These are phyloP conservation scores for Dendroctonus valens DNA, from an alignment of 1,140 invertebrate genomes.

Conservation along the genomic window DNA sequence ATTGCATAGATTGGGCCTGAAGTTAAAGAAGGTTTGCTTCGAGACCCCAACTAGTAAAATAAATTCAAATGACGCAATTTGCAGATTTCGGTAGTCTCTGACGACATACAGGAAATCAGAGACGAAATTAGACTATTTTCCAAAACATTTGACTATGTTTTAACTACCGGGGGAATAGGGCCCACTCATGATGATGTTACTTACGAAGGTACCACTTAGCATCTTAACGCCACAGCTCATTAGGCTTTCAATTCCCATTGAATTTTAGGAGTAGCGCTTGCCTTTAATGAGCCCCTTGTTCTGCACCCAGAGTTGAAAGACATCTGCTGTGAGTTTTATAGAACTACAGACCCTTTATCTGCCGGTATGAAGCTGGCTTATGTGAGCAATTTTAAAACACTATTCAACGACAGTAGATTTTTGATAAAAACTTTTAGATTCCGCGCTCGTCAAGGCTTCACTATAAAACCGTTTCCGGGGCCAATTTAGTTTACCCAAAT, in stretches of 20 bases:
- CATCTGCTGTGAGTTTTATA: slow-evolving; percentile 57
- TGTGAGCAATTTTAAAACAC: slow-evolving; percentile 26
- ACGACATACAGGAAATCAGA: slow-evolving; percentile 69
- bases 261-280: slow-evolving; percentile 61
- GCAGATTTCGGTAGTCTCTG: slow-evolving; percentile 69
- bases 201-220: slow-evolving; percentile 60
- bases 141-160: slow-evolving; percentile 60
- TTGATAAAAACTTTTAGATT: slow-evolving; percentile 46
- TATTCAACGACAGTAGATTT: neutral
- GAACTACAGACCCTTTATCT: slow-evolving; percentile 44
- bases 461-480: slow-evolving; percentile 45
- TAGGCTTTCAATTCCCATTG: neutral
- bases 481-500: slow-evolving; percentile 59
- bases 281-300: slow-evolving; percentile 62
- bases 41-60: slow-evolving; percentile 1
- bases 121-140: slow-evolving; percentile 68
- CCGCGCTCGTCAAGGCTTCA: slow-evolving; percentile 52
- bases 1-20: slow-evolving; percentile 65
- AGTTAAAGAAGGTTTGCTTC: slow-evolving; percentile 59
- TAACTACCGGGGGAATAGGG: slow-evolving; percentile 79
- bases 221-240: neutral
- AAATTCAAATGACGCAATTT: slow-evolving; percentile 33
- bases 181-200: slow-evolving; percentile 86
- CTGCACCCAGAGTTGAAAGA: slow-evolving; percentile 61
- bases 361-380: slow-evolving; percentile 55